A percentile compares a stretch with the other conserved stretches of the same genome.
Evolutionary conservation across 2,113 vertebrate species (phyloP).

Genomic region (Todiramphus chloris): DNA sequence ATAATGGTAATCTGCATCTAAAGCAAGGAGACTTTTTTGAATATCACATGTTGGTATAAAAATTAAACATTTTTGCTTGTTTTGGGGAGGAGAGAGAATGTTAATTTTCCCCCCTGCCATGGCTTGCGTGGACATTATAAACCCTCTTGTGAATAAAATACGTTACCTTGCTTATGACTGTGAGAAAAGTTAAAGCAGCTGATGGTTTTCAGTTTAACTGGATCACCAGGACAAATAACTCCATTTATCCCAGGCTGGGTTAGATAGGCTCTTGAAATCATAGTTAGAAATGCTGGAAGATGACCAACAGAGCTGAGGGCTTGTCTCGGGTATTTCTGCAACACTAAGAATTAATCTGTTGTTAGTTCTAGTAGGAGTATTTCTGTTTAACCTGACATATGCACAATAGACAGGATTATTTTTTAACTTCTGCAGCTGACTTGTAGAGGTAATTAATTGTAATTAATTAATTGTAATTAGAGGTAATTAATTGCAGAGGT

Average conservation of each 20-base stretch:
- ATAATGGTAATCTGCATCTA: not conserved
- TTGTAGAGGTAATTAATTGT: not conserved
- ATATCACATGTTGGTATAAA: not conserved
- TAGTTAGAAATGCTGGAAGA: not conserved
- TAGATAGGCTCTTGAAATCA: not conserved
- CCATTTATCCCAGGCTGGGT: not conserved
- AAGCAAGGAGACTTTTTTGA: not conserved
- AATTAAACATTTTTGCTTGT: not conserved
- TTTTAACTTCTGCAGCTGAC: slow-evolving; percentile 7
- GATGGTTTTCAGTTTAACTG: not conserved
- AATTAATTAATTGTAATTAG: no score
- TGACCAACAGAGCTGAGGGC: not conserved
- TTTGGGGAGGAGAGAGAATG: not conserved
- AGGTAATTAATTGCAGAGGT: no score
- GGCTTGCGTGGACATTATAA: not conserved
- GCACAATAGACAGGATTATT: not conserved
- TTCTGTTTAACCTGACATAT: slow-evolving; percentile 23
- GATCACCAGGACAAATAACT: not conserved
- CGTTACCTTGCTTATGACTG: not conserved
- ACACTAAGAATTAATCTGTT: not conserved
- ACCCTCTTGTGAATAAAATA: not conserved
- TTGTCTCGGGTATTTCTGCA: not conserved
- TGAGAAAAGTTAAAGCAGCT: not conserved
- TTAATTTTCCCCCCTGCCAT: not conserved
- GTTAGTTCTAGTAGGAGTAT: not conserved